Conservation (phyloP, 2,113 vertebrate genomes). For the Chaenogobius annularis region DNA sequence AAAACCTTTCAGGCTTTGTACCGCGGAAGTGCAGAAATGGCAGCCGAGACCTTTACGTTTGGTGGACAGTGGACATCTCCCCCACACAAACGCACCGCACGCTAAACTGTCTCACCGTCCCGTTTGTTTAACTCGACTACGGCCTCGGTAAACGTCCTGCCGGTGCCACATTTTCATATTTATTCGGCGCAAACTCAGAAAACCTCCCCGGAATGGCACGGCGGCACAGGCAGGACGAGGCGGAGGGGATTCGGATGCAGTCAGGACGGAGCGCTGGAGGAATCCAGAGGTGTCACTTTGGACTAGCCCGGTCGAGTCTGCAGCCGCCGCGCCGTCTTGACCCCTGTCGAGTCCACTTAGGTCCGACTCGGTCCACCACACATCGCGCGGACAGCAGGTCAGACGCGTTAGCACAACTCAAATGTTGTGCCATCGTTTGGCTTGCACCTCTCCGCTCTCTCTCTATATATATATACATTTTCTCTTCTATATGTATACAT, state of each 20-base stretch:
- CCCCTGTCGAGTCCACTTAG: constrained; percentile 65
- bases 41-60: not conserved
- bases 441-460: constrained; percentile 14
- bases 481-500: not conserved
- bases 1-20: not conserved
- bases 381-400: constrained; percentile 61
- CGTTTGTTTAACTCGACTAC: not conserved
- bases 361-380: constrained; percentile 30
- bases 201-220: not conserved
- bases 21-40: not conserved
- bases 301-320: constrained; percentile 47
- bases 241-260: constrained; percentile 35
- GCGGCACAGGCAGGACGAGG: constrained; percentile 32
- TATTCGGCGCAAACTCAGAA: not conserved
- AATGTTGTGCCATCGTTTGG: constrained; percentile 46
- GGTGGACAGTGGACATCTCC: not conserved
- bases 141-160: not conserved
- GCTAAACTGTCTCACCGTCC: not conserved
- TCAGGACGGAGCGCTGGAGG: constrained; percentile 29
- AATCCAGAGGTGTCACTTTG: constrained; percentile 8
- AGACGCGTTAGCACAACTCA: constrained; percentile 63
- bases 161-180: not conserved
- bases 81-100: not conserved
- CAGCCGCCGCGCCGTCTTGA: constrained; percentile 46
- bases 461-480: not conserved